Percentiles rank a stretch among this genome's conserved stretches.
Evolutionary conservation across 2,797 vertebrate species (phyloP).

Genomic region (Taeniopygia guttata): DNA sequence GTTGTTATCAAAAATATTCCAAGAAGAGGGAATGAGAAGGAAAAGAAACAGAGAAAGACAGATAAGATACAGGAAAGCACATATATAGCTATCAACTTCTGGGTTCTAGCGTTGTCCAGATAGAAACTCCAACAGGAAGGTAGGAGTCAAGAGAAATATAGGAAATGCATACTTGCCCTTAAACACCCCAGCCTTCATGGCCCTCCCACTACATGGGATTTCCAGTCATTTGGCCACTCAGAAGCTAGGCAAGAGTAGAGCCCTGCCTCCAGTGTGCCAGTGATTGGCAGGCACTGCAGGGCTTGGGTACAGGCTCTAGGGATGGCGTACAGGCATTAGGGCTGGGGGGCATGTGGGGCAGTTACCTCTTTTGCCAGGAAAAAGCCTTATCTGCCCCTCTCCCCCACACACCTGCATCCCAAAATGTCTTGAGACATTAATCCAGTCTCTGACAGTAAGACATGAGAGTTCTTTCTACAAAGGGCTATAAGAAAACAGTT

Average conservation of each 20-base stretch:
- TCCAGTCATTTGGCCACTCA: not conserved
- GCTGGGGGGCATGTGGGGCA: accelerated
- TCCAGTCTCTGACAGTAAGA: not conserved
- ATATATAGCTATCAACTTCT: accelerated
- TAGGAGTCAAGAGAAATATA: accelerated
- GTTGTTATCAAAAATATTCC: not conserved
- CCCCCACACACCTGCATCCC: not conserved
- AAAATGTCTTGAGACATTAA: not conserved
- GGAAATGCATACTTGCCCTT: accelerated
- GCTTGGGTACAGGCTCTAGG: too few relatives aligned
- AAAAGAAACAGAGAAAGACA: not conserved
- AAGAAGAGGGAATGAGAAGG: not conserved
- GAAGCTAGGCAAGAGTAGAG: not conserved
- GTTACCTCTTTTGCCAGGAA: not conserved
- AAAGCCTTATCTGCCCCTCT: not conserved
- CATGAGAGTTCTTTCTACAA: not conserved
- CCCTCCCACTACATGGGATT: not conserved
- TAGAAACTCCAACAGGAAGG: accelerated
- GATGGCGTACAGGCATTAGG: too few relatives aligned
- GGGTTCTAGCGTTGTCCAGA: not conserved
- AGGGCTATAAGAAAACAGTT: not conserved
- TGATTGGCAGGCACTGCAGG: not conserved
- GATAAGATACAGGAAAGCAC: not conserved
- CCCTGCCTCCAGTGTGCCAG: not conserved
- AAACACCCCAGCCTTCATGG: not conserved